Percentiles rank a stretch among this genome's conserved stretches.
Evolutionary conservation across 92 coral and sea anemone species (phyloP).

Genomic region (Isaurus tuberculatus): DNA sequence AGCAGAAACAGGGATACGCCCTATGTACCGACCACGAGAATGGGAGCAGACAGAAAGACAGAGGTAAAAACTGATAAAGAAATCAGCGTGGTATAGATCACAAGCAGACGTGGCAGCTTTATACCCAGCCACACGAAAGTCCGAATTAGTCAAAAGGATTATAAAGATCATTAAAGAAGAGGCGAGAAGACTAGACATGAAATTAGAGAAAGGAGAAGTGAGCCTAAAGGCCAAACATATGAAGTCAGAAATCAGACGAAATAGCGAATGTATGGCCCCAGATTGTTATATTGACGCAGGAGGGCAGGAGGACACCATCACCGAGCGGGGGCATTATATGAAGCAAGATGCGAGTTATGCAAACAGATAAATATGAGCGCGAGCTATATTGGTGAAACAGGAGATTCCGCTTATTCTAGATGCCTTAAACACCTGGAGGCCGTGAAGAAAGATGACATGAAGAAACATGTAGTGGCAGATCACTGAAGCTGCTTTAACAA

Average conservation of each 20-base stretch:
- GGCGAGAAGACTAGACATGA: conserved; percentile 15
- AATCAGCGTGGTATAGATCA: conserved; percentile 7
- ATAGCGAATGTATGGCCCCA: conserved; percentile 34
- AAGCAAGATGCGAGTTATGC: neutral
- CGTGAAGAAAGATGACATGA: neutral
- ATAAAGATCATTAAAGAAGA: conserved; percentile 12
- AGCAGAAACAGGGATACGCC: neutral
- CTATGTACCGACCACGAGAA: conserved; percentile 10
- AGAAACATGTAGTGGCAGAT: neutral
- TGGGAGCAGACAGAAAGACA: conserved; percentile 14
- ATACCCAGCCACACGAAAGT: conserved; percentile 1
- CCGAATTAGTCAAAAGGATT: neutral
- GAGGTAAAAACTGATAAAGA: neutral
- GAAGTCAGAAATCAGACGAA: conserved; percentile 20
- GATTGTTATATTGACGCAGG: conserved; percentile 6
- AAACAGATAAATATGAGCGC: neutral
- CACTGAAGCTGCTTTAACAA: too few species aligned
- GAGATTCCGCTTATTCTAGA: neutral
- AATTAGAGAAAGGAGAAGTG: conserved; percentile 1
- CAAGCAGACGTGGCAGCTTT: conserved; percentile 15
- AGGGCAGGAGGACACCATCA: conserved; percentile 16
- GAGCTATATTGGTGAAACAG: neutral
- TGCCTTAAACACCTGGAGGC: neutral
- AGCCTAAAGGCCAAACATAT: conserved; percentile 15
- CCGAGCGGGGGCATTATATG: conserved; percentile 15